Percentiles rank a stretch among this genome's conserved stretches.
phyloP scores from a whole-genome alignment of 2,888 invertebrate genomes.

The Cistogaster globosa region DNA sequence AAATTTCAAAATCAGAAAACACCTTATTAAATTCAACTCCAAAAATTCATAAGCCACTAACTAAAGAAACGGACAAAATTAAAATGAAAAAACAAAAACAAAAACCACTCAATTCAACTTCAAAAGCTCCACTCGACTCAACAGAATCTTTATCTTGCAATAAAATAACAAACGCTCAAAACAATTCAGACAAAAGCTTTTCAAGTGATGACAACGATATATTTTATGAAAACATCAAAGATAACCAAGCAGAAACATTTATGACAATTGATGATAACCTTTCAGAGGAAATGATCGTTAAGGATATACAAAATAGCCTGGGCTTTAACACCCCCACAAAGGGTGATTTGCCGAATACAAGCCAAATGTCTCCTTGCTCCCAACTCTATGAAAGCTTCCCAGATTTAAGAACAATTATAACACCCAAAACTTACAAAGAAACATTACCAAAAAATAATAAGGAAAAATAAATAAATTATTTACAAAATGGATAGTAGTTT shows the following conservation, averaged over 20 bases:
- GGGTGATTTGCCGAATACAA: not conserved
- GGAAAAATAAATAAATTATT: not conserved
- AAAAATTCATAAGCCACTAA: not conserved
- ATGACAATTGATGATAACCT: not conserved
- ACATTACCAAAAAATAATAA: too few species aligned
- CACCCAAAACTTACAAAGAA: not conserved
- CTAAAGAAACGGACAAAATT: not conserved
- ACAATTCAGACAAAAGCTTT: not conserved
- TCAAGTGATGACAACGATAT: not conserved
- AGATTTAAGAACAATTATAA: not conserved
- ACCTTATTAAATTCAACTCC: too few species aligned
- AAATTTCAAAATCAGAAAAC: too few species aligned
- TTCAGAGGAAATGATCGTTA: not conserved
- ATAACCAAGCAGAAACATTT: not conserved
- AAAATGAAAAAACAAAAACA: not conserved
- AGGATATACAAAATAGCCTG: not conserved
- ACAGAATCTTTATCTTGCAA: not conserved
- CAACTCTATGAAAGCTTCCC: not conserved
- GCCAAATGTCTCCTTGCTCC: not conserved
- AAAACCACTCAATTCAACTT: not conserved
- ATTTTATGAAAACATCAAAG: not conserved
- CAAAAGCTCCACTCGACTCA: not conserved
- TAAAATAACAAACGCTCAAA: too few species aligned
- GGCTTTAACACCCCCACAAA: not conserved
- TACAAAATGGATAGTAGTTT: not conserved